Conservation (phyloP, 2,888 invertebrate species). For the Seladonia tumulorum region DNA sequence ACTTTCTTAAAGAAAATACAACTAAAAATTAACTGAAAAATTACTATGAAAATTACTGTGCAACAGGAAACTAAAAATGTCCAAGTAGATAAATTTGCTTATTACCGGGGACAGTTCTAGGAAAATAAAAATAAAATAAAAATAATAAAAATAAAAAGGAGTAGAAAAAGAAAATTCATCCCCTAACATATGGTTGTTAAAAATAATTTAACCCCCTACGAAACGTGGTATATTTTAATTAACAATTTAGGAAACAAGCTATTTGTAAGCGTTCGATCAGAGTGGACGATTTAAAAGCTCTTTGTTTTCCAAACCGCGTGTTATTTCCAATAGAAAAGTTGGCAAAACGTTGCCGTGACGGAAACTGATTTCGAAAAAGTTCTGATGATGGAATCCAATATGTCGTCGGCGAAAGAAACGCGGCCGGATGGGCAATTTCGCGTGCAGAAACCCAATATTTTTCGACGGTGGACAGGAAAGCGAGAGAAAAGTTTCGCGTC, state of each 20-base stretch:
- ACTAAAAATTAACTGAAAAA: background rate
- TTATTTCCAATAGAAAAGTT: background rate
- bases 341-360: background rate
- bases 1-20: background rate
- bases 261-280: background rate
- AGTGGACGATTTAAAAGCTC: background rate
- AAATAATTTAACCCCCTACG: too few relatives aligned
- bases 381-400: background rate
- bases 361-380: background rate
- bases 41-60: too few relatives aligned
- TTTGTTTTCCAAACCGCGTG: background rate
- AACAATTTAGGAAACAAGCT: background rate
- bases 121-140: too few relatives aligned
- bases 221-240: too few relatives aligned
- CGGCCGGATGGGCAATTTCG: background rate
- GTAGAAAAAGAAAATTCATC: too few relatives aligned
- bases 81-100: too few relatives aligned
- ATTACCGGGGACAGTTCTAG: too few relatives aligned
- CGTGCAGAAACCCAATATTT: slow-evolving; percentile 19
- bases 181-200: too few relatives aligned
- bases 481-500: slow-evolving; percentile 42
- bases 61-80: too few relatives aligned
- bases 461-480: slow-evolving; percentile 24
- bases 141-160: too few relatives aligned
- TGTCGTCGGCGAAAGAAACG: background rate